Evolutionary conservation across 2,888 invertebrate genomes (phyloP).

Genomic region (Mimachlamys varia): DNA sequence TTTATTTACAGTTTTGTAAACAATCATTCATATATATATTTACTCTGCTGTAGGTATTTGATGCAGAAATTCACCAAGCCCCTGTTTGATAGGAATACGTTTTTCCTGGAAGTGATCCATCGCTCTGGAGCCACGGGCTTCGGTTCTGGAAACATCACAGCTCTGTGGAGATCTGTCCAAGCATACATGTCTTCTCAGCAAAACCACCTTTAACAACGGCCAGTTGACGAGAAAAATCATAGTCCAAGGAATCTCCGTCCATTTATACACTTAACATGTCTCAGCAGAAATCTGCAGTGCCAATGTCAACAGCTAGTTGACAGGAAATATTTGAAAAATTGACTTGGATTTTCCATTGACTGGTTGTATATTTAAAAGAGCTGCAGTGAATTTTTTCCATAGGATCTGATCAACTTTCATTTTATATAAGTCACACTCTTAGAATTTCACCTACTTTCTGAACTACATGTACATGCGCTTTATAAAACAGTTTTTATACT

Average conservation of each 20-base stretch:
- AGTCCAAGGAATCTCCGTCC: not conserved
- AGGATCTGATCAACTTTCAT: not conserved
- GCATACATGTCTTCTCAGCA: slow-evolving; percentile 62
- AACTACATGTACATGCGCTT: no score
- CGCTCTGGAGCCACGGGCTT: slow-evolving; percentile 82
- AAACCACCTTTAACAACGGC: no score
- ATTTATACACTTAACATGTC: no score
- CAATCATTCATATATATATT: no score
- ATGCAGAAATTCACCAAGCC: slow-evolving; percentile 83
- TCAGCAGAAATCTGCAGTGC: no score
- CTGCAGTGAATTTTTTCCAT: not conserved
- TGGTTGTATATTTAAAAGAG: not conserved
- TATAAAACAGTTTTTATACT: no score
- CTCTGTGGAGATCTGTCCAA: slow-evolving; percentile 81
- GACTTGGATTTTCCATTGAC: not conserved
- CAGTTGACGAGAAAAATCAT: not conserved
- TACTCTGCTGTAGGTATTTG: slow-evolving; percentile 77
- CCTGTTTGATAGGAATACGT: slow-evolving; percentile 81
- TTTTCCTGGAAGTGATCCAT: slow-evolving; percentile 83
- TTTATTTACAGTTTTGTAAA: no score
- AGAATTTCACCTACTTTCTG: not conserved
- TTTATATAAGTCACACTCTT: not conserved
- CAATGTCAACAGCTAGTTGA: not conserved
- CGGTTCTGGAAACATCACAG: slow-evolving; percentile 82
- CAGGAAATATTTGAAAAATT: not conserved